phyloP scores from a whole-genome alignment of 2,113 vertebrate species.

The Drymodes brunneopygia region DNA sequence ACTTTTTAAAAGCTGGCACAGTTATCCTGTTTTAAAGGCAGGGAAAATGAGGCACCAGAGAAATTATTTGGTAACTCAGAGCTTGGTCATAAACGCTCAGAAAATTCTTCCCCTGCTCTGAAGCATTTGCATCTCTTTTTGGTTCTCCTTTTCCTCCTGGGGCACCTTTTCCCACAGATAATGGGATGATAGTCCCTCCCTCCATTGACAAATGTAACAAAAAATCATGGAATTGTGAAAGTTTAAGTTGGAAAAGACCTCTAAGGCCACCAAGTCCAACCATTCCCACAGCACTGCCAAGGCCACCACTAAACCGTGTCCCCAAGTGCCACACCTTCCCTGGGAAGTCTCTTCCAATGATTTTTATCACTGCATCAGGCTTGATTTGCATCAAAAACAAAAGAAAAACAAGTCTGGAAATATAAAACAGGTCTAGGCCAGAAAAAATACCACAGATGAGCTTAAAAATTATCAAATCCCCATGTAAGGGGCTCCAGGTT shows the following conservation, averaged over 20 bases:
- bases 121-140: not conserved
- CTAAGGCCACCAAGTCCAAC: not conserved
- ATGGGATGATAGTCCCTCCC: not conserved
- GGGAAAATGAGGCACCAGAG: not conserved
- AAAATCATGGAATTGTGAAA: not conserved
- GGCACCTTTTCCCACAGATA: not conserved
- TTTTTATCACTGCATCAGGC: not conserved
- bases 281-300: not conserved
- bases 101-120: not conserved
- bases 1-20: not conserved
- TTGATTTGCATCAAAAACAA: not conserved
- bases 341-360: not conserved
- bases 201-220: not conserved
- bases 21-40: not conserved
- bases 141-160: not conserved
- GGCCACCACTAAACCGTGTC: accelerated
- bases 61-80: not conserved
- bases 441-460: not conserved
- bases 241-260: not conserved
- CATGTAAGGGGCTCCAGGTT: not conserved
- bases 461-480: not conserved
- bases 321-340: not conserved
- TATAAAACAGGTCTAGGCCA: not conserved
- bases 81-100: not conserved
- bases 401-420: not conserved